Evolutionary conservation across 2,888 invertebrate genomes (phyloP).

Genomic region (Heteropelma amictum): DNA sequence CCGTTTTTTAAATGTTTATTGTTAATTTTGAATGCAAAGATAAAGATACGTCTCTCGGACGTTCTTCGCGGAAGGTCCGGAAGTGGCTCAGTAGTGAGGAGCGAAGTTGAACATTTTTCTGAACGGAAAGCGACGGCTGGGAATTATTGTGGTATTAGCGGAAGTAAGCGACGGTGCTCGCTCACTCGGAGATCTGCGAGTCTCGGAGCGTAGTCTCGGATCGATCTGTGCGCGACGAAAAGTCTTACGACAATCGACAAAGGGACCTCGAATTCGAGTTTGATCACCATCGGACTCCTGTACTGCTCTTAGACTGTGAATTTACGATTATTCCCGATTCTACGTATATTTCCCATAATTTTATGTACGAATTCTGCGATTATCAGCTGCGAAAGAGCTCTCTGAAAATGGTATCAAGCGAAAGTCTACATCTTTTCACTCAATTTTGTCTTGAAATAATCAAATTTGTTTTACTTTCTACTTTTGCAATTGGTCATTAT

Average conservation of each 20-base stretch:
- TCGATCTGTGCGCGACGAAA: conserved; percentile 56
- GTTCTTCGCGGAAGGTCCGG: not conserved
- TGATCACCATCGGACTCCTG: conserved; percentile 73
- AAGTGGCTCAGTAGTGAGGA: not conserved
- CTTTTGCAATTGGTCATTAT: too few relatives aligned
- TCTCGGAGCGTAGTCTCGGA: conserved; percentile 49
- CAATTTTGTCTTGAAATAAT: too few relatives aligned
- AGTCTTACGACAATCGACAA: conserved; percentile 65
- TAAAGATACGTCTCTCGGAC: not conserved
- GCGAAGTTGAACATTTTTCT: not conserved
- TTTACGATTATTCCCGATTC: too few relatives aligned
- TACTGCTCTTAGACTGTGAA: too few relatives aligned
- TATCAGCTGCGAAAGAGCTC: too few relatives aligned
- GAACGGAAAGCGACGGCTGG: conserved; percentile 1
- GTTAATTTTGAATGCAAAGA: conserved; percentile 2
- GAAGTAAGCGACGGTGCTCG: conserved; percentile 13
- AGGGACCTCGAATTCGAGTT: conserved; percentile 68
- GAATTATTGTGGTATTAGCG: conserved; percentile 19
- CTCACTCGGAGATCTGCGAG: too few relatives aligned
- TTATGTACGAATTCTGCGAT: too few relatives aligned
- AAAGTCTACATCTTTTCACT: too few relatives aligned
- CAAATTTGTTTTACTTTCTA: too few relatives aligned
- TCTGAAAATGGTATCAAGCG: too few relatives aligned
- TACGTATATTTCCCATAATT: too few relatives aligned
- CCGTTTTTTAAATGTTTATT: too few relatives aligned